A percentile compares a stretch with the other conserved stretches of the same genome.
Conservation (phyloP, 2,797 vertebrate species). For the Neosilurus hyrtlii region DNA sequence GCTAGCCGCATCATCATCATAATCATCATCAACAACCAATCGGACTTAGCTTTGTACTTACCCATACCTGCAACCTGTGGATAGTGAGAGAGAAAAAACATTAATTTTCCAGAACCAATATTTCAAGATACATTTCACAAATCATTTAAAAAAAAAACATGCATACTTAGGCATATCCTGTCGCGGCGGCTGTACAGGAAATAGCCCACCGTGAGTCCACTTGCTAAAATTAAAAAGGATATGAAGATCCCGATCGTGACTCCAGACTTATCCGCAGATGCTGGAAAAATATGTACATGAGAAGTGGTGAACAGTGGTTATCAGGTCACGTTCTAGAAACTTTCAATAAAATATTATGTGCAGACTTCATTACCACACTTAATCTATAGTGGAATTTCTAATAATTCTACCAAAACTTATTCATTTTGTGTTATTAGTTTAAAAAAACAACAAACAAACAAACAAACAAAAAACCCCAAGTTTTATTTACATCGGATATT, state of each 20-base stretch:
- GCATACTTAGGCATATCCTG: slow-evolving; percentile 71
- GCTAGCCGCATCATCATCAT: not conserved
- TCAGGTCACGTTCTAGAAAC: too few species aligned
- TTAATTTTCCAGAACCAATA: not conserved
- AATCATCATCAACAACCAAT: not conserved
- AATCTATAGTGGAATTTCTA: not conserved
- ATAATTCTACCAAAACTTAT: not conserved
- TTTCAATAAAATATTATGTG: not conserved
- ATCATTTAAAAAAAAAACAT: not conserved
- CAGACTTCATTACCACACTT: not conserved
- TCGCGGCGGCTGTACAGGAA: slow-evolving; percentile 66
- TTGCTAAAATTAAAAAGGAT: slow-evolving; percentile 65
- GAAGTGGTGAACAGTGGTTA: not conserved
- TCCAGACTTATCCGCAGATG: slow-evolving; percentile 63
- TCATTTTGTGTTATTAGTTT: not conserved
- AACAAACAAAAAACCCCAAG: not conserved
- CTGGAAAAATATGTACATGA: slow-evolving; percentile 44
- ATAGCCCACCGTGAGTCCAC: slow-evolving; percentile 59
- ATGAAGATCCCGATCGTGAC: slow-evolving; percentile 70
- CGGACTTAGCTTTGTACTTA: slow-evolving; percentile 57
- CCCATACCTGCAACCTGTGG: slow-evolving; percentile 66
- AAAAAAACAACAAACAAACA: not conserved
- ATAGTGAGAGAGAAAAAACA: slow-evolving; percentile 33
- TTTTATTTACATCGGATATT: slow-evolving; percentile 78
- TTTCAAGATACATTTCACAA: not conserved